Conservation (phyloP, 1,140 invertebrate species). For the Hyles vespertilio region DNA sequence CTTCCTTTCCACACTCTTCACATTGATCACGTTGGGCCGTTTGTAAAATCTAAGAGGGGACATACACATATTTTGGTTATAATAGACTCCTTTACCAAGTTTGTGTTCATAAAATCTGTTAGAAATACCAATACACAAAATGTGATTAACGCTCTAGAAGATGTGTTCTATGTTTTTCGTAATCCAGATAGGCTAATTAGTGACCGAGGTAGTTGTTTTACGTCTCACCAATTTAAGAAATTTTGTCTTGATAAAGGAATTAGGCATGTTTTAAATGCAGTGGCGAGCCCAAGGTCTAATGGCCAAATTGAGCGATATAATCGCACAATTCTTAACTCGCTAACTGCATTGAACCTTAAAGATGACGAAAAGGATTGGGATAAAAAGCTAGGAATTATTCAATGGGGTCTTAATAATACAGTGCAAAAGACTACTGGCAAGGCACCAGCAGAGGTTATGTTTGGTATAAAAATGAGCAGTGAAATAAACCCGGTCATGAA, state of each 20-base stretch:
- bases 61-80: constrained; percentile 23
- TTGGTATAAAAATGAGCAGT: constrained; percentile 13
- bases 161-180: constrained; percentile 29
- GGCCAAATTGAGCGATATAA: too few relatives aligned
- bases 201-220: too few relatives aligned
- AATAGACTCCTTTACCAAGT: constrained; percentile 30
- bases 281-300: too few relatives aligned
- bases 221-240: too few relatives aligned
- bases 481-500: constrained; percentile 9
- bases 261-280: too few relatives aligned
- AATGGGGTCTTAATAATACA: constrained; percentile 23
- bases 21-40: too few relatives aligned
- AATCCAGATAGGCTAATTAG: constrained; percentile 14
- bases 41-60: too few relatives aligned
- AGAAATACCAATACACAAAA: constrained; percentile 24
- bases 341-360: background rate
- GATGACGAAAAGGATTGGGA: constrained; percentile 16
- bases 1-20: too few relatives aligned
- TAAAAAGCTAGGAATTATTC: constrained; percentile 11
- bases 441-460: constrained; percentile 17
- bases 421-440: constrained; percentile 12
- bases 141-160: constrained; percentile 19
- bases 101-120: constrained; percentile 24
- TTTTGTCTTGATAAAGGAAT: too few relatives aligned
- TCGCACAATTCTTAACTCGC: too few relatives aligned